These are phyloP conservation scores for Rana temporaria DNA, from an alignment of 2,113 vertebrate species.

Conservation along the genomic window DNA sequence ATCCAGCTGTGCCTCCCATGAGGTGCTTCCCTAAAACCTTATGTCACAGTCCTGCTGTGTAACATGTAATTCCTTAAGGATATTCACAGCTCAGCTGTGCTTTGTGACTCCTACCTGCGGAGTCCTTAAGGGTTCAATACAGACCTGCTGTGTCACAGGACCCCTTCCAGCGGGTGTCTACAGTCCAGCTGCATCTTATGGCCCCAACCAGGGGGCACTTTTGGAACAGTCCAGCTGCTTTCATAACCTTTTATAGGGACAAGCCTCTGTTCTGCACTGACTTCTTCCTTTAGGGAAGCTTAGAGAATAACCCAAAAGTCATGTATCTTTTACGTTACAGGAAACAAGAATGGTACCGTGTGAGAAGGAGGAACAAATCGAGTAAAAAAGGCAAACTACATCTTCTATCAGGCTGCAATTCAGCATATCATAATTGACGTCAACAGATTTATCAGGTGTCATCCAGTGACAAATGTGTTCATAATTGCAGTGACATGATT, in stretches of 20 bases:
- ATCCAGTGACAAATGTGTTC: too few species aligned
- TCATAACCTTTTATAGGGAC: neutral
- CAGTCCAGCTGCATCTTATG: slow-evolving; percentile 41
- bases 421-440: neutral
- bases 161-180: slow-evolving; percentile 43
- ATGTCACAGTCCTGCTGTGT: slow-evolving; percentile 22
- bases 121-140: slow-evolving; percentile 30
- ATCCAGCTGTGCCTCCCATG: slow-evolving; percentile 26
- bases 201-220: slow-evolving; percentile 36
- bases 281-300: neutral
- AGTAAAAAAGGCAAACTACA: neutral
- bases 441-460: too few species aligned
- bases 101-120: slow-evolving; percentile 37
- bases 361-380: neutral
- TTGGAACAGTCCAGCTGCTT: slow-evolving; percentile 49
- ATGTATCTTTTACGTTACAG: neutral
- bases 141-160: slow-evolving; percentile 46
- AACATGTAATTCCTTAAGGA: slow-evolving; percentile 5
- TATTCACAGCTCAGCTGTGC: slow-evolving; percentile 48
- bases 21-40: neutral
- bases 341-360: slow-evolving; percentile 43
- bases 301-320: slow-evolving; percentile 8
- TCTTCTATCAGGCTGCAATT: neutral
- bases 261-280: slow-evolving; percentile 35
- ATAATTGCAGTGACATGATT: too few species aligned